A percentile compares a stretch with the other conserved stretches of the same genome.
Evolutionary conservation across 2,888 invertebrate genomes (phyloP).

Genomic region (Drosophila niveifrons): DNA sequence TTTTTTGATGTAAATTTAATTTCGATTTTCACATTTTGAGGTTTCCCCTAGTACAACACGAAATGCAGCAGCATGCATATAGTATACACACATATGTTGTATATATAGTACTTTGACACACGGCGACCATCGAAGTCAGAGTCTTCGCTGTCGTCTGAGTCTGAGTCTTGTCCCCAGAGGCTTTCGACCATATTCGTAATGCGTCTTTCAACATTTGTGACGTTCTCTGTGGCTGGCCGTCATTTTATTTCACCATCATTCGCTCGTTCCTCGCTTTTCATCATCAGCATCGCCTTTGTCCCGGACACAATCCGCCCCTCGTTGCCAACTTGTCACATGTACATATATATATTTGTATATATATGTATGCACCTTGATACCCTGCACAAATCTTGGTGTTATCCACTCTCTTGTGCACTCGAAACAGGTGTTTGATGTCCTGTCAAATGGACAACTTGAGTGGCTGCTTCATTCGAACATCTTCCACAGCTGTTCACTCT

Average conservation of each 20-base stretch:
- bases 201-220: slow-evolving; percentile 65
- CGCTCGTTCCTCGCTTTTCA: slow-evolving; percentile 58
- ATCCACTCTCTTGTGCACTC: background rate
- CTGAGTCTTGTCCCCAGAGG: slow-evolving; percentile 60
- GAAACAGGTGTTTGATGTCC: background rate
- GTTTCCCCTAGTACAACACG: slow-evolving; percentile 45
- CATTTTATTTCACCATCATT: slow-evolving; percentile 7
- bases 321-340: slow-evolving; percentile 46
- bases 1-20: slow-evolving; percentile 80
- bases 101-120: slow-evolving; percentile 6
- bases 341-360: background rate
- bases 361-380: slow-evolving; percentile 45
- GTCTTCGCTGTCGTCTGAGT: slow-evolving; percentile 8
- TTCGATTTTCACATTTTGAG: slow-evolving; percentile 79
- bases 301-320: slow-evolving; percentile 23
- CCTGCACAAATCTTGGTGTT: slow-evolving; percentile 7
- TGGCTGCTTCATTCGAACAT: background rate
- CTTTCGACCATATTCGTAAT: slow-evolving; percentile 66
- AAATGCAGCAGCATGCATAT: background rate
- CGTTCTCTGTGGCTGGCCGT: slow-evolving; percentile 27
- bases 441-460: background rate
- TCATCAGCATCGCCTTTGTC: slow-evolving; percentile 66
- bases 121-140: background rate
- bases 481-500: too few relatives aligned
- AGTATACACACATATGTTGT: background rate